Evolutionary conservation across 2,888 invertebrate genomes (phyloP), one percentile per base, ranked within the genome.

Genomic region (Pristionchus mayeri): DNA sequence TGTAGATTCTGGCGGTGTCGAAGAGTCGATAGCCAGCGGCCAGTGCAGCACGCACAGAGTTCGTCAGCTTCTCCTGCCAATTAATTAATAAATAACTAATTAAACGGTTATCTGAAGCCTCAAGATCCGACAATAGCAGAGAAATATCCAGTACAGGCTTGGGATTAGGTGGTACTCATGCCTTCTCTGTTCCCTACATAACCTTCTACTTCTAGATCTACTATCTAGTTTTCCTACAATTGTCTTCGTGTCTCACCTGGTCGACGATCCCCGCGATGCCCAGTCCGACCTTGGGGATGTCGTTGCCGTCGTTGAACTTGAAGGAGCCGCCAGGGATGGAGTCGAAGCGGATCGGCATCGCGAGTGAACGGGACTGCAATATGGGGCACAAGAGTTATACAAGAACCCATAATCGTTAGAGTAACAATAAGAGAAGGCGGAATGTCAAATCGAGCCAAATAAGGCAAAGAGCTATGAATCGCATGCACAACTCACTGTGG

Each of bases 1-100:
- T 94, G 92, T 96, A 96, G 0, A 95, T 95, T 50, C 95, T 94
- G 9, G 96, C 96, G 52, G 96, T 96, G 93, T 96, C 96, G 96
- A 92, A 84, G 93, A 95, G 94, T 86, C 95, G 94, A 92, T 96
- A 96, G 9, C 96, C 96, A 85, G 60, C 71, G n/a, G 78, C 37
- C 44, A 85, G 80, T 21, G 85, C 85, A 0, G 85, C 85, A 11
- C 79, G 80, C 3, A 85, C 80, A 2, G 85, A 67, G n/a, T 27
- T 27, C 34, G 75, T 84, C 52, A 84, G 75, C 52, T 71, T 84
- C 52, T 71, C 71, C 84, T 84, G 75, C 7, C 16, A 44, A 6
- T 40, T 16, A 44, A 30, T 16, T 11, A 50, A 50, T n/a, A n/a
- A n/a, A n/a, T n/a, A n/a, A n/a, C n/a, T 50, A 50, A 50, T 50